Evolutionary conservation across 2,113 vertebrate genomes (phyloP).

Genomic region (Shinisaurus crocodilurus): DNA sequence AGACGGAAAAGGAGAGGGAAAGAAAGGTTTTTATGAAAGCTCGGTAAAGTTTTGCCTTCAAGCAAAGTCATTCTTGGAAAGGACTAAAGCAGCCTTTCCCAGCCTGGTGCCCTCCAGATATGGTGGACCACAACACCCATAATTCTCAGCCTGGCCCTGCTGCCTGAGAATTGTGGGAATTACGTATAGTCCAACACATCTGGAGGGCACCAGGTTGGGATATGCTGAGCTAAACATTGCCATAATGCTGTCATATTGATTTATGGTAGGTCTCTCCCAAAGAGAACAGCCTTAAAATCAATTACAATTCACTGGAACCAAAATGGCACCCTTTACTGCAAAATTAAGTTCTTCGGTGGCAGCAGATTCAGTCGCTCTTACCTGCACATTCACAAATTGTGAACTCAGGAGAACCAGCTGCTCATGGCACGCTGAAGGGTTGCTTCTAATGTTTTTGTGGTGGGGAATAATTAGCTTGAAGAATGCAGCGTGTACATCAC

Average conservation of each 20-base stretch:
- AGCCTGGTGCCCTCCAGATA: too few species aligned
- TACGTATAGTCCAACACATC: too few species aligned
- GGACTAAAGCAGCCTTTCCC: too few species aligned
- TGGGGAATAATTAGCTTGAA: background rate
- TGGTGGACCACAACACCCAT: too few species aligned
- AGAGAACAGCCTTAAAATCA: slow-evolving; percentile 9
- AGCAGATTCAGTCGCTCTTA: background rate
- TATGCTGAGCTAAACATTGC: background rate
- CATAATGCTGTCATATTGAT: slow-evolving; percentile 22
- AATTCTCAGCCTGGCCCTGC: too few species aligned
- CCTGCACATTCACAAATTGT: background rate
- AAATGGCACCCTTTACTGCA: background rate
- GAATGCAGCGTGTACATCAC: background rate
- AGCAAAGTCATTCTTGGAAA: slow-evolving; percentile 15
- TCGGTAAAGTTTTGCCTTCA: slow-evolving; percentile 9
- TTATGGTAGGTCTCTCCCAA: rapidly evolving
- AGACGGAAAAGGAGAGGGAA: slow-evolving; percentile 12
- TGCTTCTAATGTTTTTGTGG: background rate
- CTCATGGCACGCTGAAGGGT: background rate
- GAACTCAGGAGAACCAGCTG: background rate
- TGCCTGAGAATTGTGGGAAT: too few species aligned
- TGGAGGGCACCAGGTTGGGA: too few species aligned
- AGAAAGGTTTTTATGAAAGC: background rate
- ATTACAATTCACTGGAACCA: background rate
- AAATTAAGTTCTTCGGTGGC: background rate